phyloP scores from a whole-genome alignment of 2,888 invertebrate species.

The Helleia helle region DNA sequence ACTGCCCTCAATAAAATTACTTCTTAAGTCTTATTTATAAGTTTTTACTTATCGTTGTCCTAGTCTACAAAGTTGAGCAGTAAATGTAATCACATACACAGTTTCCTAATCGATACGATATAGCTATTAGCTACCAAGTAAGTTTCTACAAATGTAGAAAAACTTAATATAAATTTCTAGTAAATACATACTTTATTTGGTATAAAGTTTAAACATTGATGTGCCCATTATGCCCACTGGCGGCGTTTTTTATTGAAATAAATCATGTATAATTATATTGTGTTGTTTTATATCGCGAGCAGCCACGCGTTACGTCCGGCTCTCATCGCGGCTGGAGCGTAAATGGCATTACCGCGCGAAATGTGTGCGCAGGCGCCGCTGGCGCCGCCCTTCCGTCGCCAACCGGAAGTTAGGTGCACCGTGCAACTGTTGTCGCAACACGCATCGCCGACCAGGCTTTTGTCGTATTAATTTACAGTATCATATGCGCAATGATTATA shows the following conservation, averaged over 20 bases:
- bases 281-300: conserved; percentile 18
- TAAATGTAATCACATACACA: too few relatives aligned
- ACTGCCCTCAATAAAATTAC: too few relatives aligned
- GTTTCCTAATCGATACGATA: too few relatives aligned
- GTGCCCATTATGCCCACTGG: too few relatives aligned
- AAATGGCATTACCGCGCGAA: conserved; percentile 24
- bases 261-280: conserved; percentile 18
- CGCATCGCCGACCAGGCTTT: conserved; percentile 46
- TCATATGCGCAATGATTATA: not conserved
- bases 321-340: conserved; percentile 35
- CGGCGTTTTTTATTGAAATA: conserved; percentile 16
- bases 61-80: too few relatives aligned
- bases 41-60: too few relatives aligned
- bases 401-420: conserved; percentile 61
- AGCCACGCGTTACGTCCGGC: conserved; percentile 42
- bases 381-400: conserved; percentile 56
- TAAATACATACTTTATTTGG: not conserved
- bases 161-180: too few relatives aligned
- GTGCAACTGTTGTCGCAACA: conserved; percentile 39
- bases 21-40: too few relatives aligned
- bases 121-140: too few relatives aligned
- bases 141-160: too few relatives aligned
- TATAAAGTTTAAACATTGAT: conserved; percentile 14
- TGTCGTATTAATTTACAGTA: conserved; percentile 17
- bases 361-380: conserved; percentile 40